Evolutionary conservation across 2,888 invertebrate genomes (phyloP).

Genomic region (Thereva nobilitata): DNA sequence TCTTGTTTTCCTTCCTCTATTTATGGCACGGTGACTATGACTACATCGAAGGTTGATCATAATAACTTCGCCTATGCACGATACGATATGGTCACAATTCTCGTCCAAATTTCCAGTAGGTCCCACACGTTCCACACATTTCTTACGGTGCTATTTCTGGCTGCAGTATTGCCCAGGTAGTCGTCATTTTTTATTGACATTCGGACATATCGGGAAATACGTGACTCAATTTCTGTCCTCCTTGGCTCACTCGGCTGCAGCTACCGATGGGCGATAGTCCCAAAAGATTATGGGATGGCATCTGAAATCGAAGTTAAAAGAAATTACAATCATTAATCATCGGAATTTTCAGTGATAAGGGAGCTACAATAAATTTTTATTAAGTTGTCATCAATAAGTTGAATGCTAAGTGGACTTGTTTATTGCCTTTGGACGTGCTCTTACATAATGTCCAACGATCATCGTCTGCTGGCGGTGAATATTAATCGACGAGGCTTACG

Average conservation of each 20-base stretch:
- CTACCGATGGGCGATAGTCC: neutral
- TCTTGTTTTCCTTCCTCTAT: no score
- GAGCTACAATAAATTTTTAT: constrained; percentile 26
- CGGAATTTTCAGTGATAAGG: constrained; percentile 1
- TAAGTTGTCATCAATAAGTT: constrained; percentile 29
- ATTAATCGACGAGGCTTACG: constrained; percentile 18
- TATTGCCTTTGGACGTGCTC: neutral
- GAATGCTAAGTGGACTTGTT: constrained; percentile 27
- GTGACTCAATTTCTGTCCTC: constrained; percentile 2
- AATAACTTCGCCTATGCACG: constrained; percentile 11
- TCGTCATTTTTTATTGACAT: constrained; percentile 27
- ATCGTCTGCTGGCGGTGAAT: neutral
- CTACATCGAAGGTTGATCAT: no score
- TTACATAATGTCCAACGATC: neutral
- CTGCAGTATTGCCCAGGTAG: constrained; percentile 22
- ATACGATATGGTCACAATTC: constrained; percentile 1
- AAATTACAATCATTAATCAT: constrained; percentile 31
- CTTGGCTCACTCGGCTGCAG: neutral
- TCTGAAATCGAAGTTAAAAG: constrained; percentile 17
- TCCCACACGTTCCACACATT: constrained; percentile 19
- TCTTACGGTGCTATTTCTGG: constrained; percentile 15
- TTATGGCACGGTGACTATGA: no score
- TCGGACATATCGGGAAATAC: constrained; percentile 20
- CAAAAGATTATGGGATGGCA: neutral
- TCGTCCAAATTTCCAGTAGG: neutral